Percentiles rank a stretch among this genome's conserved stretches.
phyloP scores from a whole-genome alignment of 2,888 invertebrate genomes.

The Aplocera efformata region DNA sequence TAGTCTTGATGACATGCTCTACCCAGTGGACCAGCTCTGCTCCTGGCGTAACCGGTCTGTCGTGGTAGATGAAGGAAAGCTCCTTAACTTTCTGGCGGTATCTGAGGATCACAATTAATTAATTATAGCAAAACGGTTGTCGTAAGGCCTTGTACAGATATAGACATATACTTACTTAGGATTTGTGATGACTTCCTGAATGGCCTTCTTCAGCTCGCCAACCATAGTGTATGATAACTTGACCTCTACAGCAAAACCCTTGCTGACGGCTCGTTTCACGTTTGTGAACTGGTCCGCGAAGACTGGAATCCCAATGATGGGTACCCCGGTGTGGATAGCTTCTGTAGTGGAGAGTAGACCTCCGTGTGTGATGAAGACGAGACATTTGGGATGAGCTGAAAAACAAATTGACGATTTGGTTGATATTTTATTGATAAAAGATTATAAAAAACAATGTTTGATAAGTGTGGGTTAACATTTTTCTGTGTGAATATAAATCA shows the following conservation, averaged over 20 bases:
- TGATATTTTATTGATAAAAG: constrained; percentile 17
- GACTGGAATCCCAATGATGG: constrained; percentile 56
- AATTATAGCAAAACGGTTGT: background rate
- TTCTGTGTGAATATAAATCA: too few relatives aligned
- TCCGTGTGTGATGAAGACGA: constrained; percentile 61
- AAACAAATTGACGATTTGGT: constrained; percentile 30
- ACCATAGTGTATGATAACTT: constrained; percentile 41
- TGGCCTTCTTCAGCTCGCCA: constrained; percentile 37
- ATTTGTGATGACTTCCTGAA: constrained; percentile 44
- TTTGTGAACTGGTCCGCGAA: constrained; percentile 56
- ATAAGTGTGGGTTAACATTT: too few relatives aligned
- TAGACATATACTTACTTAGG: constrained; percentile 29
- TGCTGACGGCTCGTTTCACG: constrained; percentile 44
- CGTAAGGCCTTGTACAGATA: background rate
- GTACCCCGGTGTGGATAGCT: constrained; percentile 60
- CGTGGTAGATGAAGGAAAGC: constrained; percentile 49
- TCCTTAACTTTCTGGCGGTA: constrained; percentile 44
- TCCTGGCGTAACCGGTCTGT: constrained; percentile 76
- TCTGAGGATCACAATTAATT: constrained; percentile 33
- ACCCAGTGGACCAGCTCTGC: constrained; percentile 84
- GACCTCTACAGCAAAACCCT: constrained; percentile 50
- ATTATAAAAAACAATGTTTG: too few relatives aligned
- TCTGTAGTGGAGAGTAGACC: constrained; percentile 61
- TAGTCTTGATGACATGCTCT: constrained; percentile 82
- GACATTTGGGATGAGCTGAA: constrained; percentile 54